A percentile compares a stretch with the other conserved stretches of the same genome.
phyloP scores from a whole-genome alignment of 2,113 vertebrate species.

The Lepus europaeus region DNA sequence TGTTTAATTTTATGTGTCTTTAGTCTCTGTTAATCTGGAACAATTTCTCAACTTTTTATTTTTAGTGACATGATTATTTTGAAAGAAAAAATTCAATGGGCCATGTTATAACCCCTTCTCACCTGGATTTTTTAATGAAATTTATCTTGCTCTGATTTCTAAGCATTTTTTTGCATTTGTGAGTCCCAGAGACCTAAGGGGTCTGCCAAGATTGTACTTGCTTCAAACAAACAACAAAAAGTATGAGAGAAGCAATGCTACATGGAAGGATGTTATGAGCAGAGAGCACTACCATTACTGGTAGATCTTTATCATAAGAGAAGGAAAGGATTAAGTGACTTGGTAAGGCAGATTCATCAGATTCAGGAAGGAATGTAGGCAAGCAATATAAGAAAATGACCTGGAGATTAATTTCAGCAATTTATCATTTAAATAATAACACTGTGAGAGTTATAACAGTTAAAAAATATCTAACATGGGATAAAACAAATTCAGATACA shows the following conservation, averaged over 20 bases:
- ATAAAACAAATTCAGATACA: neutral
- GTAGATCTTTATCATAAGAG: neutral
- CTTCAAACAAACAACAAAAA: neutral
- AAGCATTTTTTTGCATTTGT: neutral
- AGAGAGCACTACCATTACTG: neutral
- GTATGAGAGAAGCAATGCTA: neutral
- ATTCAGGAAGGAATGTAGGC: neutral
- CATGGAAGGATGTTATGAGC: neutral
- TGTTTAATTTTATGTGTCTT: neutral
- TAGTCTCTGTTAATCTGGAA: neutral
- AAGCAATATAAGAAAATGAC: neutral
- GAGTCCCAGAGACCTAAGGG: neutral
- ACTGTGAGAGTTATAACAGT: neutral
- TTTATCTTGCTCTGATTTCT: neutral
- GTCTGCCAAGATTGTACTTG: neutral
- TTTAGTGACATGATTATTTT: neutral
- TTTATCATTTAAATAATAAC: neutral
- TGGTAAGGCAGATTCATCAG: neutral
- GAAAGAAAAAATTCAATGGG: neutral
- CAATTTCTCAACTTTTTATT: neutral
- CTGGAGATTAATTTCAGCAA: neutral
- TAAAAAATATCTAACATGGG: neutral
- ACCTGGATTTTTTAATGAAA: neutral
- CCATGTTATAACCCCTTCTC: neutral
- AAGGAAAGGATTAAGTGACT: neutral